A percentile compares a stretch with the other conserved stretches of the same genome.
These are phyloP conservation scores for Clinocottus analis DNA, from an alignment of 2,113 vertebrate species.

Conservation along the genomic window DNA sequence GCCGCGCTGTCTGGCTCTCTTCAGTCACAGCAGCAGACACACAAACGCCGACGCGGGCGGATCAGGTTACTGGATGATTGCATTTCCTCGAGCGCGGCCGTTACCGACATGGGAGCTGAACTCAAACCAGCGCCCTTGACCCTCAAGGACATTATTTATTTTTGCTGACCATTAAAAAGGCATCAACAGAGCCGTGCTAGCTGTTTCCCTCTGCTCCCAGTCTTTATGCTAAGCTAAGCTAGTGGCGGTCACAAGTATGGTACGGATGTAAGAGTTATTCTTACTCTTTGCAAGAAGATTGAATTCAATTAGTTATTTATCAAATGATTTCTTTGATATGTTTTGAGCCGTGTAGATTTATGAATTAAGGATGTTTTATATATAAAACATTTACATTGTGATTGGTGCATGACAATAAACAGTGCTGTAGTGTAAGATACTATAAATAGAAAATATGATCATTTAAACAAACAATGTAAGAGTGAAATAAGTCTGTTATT, in stretches of 20 bases:
- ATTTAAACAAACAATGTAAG: too few species aligned
- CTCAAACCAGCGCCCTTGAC: slow-evolving; percentile 2
- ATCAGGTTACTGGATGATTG: slow-evolving; percentile 10
- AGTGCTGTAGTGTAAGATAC: too few species aligned
- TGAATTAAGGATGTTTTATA: too few species aligned
- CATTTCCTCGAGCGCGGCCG: neutral
- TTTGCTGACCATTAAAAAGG: neutral
- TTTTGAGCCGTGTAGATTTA: neutral
- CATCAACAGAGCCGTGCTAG: neutral
- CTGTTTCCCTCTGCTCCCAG: neutral
- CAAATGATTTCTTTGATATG: neutral
- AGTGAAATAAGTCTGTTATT: too few species aligned
- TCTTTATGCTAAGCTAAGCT: neutral
- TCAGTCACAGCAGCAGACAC: neutral
- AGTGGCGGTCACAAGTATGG: neutral
- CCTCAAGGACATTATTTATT: neutral
- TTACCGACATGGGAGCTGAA: neutral
- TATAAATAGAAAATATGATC: too few species aligned
- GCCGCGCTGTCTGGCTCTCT: neutral
- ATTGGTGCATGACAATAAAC: too few species aligned
- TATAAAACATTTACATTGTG: too few species aligned
- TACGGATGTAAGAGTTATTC: neutral
- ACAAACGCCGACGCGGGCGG: neutral
- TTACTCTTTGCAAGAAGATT: neutral
- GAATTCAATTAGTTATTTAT: too few species aligned